Percentiles rank a stretch among this genome's conserved stretches.
Conservation (phyloP, 2,113 vertebrate species). For the Prunella himalayana region DNA sequence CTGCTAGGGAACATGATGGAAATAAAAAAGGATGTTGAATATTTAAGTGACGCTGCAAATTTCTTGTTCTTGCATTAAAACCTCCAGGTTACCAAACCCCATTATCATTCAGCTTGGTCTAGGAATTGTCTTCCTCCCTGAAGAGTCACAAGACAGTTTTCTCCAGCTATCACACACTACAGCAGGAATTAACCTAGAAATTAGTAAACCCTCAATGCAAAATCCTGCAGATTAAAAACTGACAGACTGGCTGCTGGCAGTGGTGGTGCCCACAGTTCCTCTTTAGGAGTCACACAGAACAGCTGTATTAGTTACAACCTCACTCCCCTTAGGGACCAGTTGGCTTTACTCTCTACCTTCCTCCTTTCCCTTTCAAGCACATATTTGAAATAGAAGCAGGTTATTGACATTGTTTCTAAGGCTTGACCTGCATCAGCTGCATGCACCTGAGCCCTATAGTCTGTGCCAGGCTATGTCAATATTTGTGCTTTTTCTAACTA, state of each 20-base stretch:
- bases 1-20: not conserved
- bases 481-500: conserved; percentile 42
- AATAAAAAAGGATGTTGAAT: not conserved
- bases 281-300: not conserved
- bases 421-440: not conserved
- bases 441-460: not conserved
- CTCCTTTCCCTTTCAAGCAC: not conserved
- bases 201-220: not conserved
- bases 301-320: not conserved
- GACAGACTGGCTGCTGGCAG: not conserved
- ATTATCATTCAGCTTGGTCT: not conserved
- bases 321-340: not conserved
- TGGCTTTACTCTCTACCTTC: not conserved
- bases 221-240: not conserved
- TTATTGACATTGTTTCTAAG: not conserved
- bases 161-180: not conserved
- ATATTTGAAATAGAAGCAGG: not conserved
- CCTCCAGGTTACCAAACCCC: not conserved
- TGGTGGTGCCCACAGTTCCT: not conserved
- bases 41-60: not conserved
- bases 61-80: not conserved
- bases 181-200: not conserved
- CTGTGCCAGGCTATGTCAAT: conserved; percentile 21
- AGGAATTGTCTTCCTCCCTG: not conserved
- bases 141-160: not conserved